Evolutionary conservation across 2,888 invertebrate species (phyloP), one percentile per base, ranked within the genome.

Genomic region (Formica aserva): DNA sequence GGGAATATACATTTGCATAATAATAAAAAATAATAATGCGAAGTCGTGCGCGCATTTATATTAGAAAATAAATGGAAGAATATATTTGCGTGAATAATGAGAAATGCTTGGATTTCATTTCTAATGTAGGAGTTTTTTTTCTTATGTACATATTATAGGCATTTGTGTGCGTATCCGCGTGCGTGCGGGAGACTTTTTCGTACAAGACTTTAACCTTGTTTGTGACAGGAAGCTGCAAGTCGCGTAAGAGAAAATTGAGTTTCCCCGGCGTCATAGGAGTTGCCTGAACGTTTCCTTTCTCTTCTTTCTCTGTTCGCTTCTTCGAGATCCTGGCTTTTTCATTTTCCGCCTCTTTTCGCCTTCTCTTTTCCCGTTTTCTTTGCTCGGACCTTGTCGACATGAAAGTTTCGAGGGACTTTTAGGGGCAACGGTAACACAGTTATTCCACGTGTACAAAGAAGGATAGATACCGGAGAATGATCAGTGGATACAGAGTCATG

Each of bases 241-340:
- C 83, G 87, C 87, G 86, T 82, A 84, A 48, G 85, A 87, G 91
- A 90, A 90, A 92, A 92, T 92, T 90, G 91, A 92, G 87, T 92
- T 91, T 88, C 82, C 80, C 83, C 69, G 85, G 82, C 85, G 85
- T 84, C 89, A 87, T 83, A 85, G 72, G 74, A 69, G 55, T 48
- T 67, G 82, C 81, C 55, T 71, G 83, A 81, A 80, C 75, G 22
- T 69, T 67, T 67, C 38, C 63, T 80, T 60, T 75, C 75, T 82
- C 41, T 71, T 62, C 63, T 65, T 72, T 35, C 65, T 9, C 35
- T 35, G n/a, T 18, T 75, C 18, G 1, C 35, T 18, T 13, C 32
- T 60, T 29, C 65, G 45, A 29, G 69, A 55, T 5, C 4, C 48
- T 63, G 18, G 62, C 22, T 52, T 69, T 22, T 67, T 78, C 38